Percentiles rank a stretch among this genome's conserved stretches.
Evolutionary conservation across 1,140 invertebrate genomes (phyloP).

Genomic region (Anastatus disparis): DNA sequence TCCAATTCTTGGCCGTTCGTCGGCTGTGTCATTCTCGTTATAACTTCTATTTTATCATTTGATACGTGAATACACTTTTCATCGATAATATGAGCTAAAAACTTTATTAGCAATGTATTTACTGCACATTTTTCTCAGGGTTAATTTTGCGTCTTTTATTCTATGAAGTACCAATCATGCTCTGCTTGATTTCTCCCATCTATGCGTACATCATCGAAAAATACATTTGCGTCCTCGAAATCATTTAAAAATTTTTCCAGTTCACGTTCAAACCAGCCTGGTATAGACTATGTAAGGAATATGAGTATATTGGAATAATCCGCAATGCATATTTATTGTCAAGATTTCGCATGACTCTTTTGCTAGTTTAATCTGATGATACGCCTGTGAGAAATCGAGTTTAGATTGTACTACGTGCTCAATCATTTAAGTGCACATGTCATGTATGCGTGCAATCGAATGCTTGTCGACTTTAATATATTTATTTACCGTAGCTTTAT

Average conservation of each 20-base stretch:
- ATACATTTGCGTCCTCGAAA: slow-evolving; percentile 45
- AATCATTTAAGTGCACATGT: slow-evolving; percentile 42
- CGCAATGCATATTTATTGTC: slow-evolving; percentile 57
- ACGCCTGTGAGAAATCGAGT: slow-evolving; percentile 57
- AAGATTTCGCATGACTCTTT: slow-evolving; percentile 49
- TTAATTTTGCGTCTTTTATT: no score
- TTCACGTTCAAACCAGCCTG: slow-evolving; percentile 47
- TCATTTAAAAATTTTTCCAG: slow-evolving; percentile 53
- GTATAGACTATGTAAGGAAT: slow-evolving; percentile 50
- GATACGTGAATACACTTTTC: no score
- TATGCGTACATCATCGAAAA: slow-evolving; percentile 53
- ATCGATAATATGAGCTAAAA: no score
- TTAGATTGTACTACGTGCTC: slow-evolving; percentile 47
- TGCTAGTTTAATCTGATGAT: slow-evolving; percentile 56
- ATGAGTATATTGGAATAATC: slow-evolving; percentile 52
- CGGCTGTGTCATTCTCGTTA: no score
- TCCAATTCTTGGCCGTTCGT: no score
- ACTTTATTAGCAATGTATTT: no score
- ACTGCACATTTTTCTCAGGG: no score
- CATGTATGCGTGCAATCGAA: slow-evolving; percentile 45
- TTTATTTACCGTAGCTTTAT: background rate
- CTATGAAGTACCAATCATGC: slow-evolving; percentile 19
- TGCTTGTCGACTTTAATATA: slow-evolving; percentile 11
- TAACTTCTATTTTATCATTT: no score
- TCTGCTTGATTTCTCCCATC: slow-evolving; percentile 40